phyloP scores from a whole-genome alignment of 2,888 invertebrate species.

The Hetaerina titia region DNA sequence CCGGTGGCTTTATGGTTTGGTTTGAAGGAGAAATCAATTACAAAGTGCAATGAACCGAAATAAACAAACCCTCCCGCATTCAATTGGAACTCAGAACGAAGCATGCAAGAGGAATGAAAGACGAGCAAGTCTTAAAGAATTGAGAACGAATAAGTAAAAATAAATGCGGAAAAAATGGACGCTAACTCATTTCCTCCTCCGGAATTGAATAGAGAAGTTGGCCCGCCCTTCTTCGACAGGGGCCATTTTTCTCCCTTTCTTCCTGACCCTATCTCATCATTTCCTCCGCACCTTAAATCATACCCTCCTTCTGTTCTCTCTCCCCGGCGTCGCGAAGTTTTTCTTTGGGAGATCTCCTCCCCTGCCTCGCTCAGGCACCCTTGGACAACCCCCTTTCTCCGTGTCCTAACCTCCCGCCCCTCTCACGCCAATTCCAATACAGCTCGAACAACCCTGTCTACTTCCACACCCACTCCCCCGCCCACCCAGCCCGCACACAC shows the following conservation, averaged over 20 bases:
- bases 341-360: not conserved
- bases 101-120: not conserved
- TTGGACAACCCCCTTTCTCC: not conserved
- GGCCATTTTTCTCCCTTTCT: not conserved
- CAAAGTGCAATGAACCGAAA: not conserved
- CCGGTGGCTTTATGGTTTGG: not conserved
- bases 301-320: not conserved
- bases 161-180: not conserved
- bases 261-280: not conserved
- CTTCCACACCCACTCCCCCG: not conserved
- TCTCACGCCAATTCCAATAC: conserved; percentile 9
- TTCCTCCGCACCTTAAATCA: conserved; percentile 6
- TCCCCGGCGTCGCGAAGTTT: not conserved
- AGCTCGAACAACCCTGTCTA: not conserved
- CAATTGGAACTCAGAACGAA: not conserved
- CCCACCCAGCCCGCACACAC: not conserved
- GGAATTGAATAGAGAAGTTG: not conserved
- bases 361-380: not conserved
- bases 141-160: not conserved
- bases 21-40: not conserved
- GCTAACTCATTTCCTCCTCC: not conserved
- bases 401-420: not conserved
- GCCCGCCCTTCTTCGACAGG: not conserved
- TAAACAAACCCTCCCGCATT: not conserved
- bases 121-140: not conserved